Percentiles rank a stretch among this genome's conserved stretches.
These are phyloP conservation scores for Parazoanthus darwini DNA, from an alignment of 92 coral and sea anemone species.

Conservation along the genomic window DNA sequence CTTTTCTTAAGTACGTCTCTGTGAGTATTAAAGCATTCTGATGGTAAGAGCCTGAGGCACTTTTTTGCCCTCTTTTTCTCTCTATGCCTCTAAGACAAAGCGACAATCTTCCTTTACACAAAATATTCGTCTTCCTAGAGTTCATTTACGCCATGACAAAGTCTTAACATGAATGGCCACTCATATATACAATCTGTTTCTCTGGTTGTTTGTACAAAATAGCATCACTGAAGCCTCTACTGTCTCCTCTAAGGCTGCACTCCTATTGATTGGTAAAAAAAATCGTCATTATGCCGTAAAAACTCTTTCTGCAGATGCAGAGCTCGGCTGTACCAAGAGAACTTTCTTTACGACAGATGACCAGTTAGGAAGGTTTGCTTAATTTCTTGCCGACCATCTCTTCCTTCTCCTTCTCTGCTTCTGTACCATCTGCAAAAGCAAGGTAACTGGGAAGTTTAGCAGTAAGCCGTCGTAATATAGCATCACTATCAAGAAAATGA, in stretches of 20 bases:
- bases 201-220: slow-evolving; percentile 53
- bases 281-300: slow-evolving; percentile 49
- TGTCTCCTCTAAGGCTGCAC: slow-evolving; percentile 57
- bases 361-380: slow-evolving; percentile 59
- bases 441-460: slow-evolving; percentile 48
- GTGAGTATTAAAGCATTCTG: slow-evolving; percentile 22
- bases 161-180: too few species aligned
- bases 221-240: slow-evolving; percentile 64
- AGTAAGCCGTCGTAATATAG: slow-evolving; percentile 51
- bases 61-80: slow-evolving; percentile 14
- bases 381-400: slow-evolving; percentile 57
- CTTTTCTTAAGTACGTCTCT: background rate
- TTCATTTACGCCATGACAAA: slow-evolving; percentile 1
- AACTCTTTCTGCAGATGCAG: slow-evolving; percentile 63
- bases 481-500: slow-evolving; percentile 55
- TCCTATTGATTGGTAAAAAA: slow-evolving; percentile 55
- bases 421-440: slow-evolving; percentile 56
- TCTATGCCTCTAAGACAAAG: slow-evolving; percentile 32
- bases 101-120: slow-evolving; percentile 45
- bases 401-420: slow-evolving; percentile 39
- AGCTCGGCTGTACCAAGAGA: slow-evolving; percentile 64
- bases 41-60: background rate
- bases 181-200: slow-evolving; percentile 32
- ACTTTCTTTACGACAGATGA: slow-evolving; percentile 58
- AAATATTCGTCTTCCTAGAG: slow-evolving; percentile 12